Percentiles rank a stretch among this genome's conserved stretches.
Conservation (phyloP, 2,113 vertebrate species). For the Benitochromis conjunctus region DNA sequence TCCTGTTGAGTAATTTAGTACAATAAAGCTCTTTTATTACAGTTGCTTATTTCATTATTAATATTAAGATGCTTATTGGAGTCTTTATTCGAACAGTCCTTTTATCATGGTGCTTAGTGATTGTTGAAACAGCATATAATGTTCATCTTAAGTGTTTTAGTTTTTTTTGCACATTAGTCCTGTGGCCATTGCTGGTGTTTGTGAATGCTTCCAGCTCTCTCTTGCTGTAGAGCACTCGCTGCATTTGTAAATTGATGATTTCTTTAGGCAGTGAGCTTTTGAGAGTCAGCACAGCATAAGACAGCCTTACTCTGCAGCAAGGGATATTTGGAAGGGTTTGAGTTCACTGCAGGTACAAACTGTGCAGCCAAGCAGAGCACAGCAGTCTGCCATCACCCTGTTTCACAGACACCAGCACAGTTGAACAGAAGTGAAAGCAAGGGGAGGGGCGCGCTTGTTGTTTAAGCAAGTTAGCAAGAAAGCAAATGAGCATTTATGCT, state of each 20-base stretch:
- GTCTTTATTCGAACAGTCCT: background rate
- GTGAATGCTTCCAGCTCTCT: background rate
- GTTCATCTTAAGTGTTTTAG: background rate
- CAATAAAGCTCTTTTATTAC: background rate
- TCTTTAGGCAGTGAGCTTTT: slow-evolving; percentile 38
- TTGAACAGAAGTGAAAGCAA: slow-evolving; percentile 12
- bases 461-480: background rate
- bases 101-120: background rate
- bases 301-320: slow-evolving; percentile 1
- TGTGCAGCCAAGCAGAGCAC: slow-evolving; percentile 48
- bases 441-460: background rate
- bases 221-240: background rate
- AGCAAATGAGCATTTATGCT: background rate
- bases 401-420: slow-evolving; percentile 21
- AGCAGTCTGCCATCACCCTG: slow-evolving; percentile 41
- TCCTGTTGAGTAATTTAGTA: background rate
- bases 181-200: background rate
- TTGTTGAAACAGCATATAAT: slow-evolving; percentile 1
- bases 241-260: slow-evolving; percentile 35
- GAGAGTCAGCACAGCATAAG: slow-evolving; percentile 31
- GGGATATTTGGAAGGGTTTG: slow-evolving; percentile 36
- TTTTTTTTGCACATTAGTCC: background rate
- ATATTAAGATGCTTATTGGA: background rate
- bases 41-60: background rate
- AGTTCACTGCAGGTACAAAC: slow-evolving; percentile 51